Conservation (phyloP, 1,140 invertebrate species). For the Hyposmocoma kahamanoa region DNA sequence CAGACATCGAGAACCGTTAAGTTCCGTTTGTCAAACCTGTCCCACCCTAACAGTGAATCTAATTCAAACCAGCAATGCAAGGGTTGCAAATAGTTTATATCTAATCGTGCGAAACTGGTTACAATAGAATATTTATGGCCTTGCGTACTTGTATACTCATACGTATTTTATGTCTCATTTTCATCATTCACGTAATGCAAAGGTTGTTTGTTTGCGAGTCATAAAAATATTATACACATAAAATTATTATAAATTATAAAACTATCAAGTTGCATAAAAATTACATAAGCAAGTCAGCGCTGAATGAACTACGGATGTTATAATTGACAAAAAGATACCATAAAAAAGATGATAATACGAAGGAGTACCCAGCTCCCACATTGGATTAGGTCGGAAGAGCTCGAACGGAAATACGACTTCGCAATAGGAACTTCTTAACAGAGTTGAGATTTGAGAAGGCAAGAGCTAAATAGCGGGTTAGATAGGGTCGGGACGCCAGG, state of each 20-base stretch:
- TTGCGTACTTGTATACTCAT: no score
- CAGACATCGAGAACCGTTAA: conserved; percentile 61
- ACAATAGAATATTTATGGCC: conserved; percentile 22
- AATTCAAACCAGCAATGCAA: conserved; percentile 54
- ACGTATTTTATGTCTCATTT: conserved; percentile 29
- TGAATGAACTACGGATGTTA: no score
- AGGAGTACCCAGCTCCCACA: background rate
- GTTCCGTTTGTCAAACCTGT: conserved; percentile 62
- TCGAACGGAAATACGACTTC: conserved; percentile 30
- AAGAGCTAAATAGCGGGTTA: conserved; percentile 27
- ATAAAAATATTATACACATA: no score
- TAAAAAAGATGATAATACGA: conserved; percentile 1
- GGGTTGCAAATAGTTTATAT: conserved; percentile 62
- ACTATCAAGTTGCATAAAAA: no score
- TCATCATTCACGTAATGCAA: no score
- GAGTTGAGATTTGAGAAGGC: conserved; percentile 25
- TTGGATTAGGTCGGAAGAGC: conserved; percentile 20
- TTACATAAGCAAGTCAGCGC: conserved; percentile 14
- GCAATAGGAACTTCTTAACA: conserved; percentile 15
- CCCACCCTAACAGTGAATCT: conserved; percentile 34
- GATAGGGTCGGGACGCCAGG: conserved; percentile 57
- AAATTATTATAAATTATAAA: no score
- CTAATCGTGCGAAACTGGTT: conserved; percentile 52
- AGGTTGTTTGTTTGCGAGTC: no score
- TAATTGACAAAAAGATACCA: no score